Conservation (phyloP, 2,113 vertebrate genomes). For the Pteronura brasiliensis region DNA sequence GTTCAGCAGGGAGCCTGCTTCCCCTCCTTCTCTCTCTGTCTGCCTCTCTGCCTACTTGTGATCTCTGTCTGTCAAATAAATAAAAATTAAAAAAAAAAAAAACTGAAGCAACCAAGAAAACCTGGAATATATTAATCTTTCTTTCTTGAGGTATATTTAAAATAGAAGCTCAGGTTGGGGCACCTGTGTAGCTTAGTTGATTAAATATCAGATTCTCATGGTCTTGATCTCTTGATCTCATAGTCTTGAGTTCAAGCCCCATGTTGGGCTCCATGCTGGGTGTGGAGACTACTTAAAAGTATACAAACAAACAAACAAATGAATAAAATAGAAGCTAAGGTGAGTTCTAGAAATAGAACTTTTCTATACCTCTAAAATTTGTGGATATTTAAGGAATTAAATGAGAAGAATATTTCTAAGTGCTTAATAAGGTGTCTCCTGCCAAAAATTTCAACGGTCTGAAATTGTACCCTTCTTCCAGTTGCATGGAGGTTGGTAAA, state of each 20-base stretch:
- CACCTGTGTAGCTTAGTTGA: background rate
- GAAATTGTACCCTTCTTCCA: background rate
- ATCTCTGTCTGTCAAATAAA: too few species aligned
- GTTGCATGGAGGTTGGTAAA: background rate
- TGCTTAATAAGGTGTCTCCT: background rate
- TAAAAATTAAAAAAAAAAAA: too few species aligned
- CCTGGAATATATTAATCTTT: background rate
- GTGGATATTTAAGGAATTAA: conserved; percentile 9
- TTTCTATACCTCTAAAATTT: background rate
- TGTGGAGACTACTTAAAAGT: background rate
- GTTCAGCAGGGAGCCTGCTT: too few species aligned
- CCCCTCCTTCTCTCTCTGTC: too few species aligned
- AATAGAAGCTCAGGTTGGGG: background rate
- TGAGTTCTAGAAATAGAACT: background rate
- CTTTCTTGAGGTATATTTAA: background rate
- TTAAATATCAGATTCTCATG: background rate
- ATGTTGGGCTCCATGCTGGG: background rate
- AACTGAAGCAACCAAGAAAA: background rate
- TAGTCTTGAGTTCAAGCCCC: too few species aligned
- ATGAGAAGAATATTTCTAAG: background rate
- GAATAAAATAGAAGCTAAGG: background rate
- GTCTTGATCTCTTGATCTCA: too few species aligned
- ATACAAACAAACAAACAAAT: background rate
- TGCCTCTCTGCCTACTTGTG: too few species aligned
- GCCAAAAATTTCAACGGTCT: background rate